A percentile compares a stretch with the other conserved stretches of the same genome.
These are phyloP conservation scores for Sipha maydis DNA, from an alignment of 2,888 invertebrate species.

Conservation along the genomic window DNA sequence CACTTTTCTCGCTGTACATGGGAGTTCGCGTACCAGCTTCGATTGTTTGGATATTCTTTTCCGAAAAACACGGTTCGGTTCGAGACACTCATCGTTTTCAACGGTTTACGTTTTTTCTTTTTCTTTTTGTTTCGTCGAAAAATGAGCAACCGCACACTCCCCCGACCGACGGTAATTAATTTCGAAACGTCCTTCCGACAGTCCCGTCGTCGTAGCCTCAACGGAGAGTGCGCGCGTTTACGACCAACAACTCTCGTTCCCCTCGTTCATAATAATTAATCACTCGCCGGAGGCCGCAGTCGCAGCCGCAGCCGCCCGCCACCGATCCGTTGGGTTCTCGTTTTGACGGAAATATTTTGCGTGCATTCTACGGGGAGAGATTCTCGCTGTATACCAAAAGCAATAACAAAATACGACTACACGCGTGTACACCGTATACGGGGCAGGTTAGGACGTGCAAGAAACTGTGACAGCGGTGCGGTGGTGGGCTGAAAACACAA, in stretches of 20 bases:
- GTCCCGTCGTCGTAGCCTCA: not conserved
- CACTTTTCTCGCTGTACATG: too few relatives aligned
- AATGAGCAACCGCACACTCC: not conserved
- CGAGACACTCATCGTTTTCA: not conserved
- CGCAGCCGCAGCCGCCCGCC: not conserved
- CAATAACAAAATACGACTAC: too few relatives aligned
- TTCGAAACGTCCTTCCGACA: conserved; percentile 35
- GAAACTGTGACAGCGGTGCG: not conserved
- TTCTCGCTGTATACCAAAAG: not conserved
- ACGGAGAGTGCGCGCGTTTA: not conserved
- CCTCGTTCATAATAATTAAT: conserved; percentile 12
- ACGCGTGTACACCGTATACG: not conserved
- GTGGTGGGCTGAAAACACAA: not conserved
- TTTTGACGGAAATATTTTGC: not conserved
- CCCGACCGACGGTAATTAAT: conserved; percentile 7
- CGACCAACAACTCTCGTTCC: not conserved
- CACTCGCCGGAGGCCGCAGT: conserved; percentile 16
- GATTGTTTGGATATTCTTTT: too few relatives aligned
- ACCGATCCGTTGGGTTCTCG: not conserved
- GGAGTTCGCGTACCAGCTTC: too few relatives aligned
- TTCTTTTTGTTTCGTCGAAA: not conserved
- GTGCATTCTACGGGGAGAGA: not conserved
- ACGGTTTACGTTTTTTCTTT: not conserved
- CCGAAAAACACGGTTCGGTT: not conserved
- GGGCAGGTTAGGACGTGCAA: too few relatives aligned